Base-by-base conservation (phyloP, 2,797 vertebrate genomes). In the Darevskia mixta region DNA sequence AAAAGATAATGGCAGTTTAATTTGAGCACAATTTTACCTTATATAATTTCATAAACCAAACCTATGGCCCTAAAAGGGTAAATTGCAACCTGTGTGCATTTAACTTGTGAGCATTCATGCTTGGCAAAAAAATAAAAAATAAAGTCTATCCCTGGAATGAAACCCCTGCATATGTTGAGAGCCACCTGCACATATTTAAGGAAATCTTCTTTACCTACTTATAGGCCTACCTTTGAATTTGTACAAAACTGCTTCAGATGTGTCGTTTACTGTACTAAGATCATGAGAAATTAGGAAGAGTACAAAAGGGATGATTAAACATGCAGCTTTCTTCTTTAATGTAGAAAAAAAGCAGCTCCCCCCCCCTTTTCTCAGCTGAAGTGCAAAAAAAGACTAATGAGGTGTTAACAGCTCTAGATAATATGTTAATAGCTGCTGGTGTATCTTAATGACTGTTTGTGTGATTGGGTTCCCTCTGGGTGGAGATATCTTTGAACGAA, bases 331-430 rank as follows among this genome's bases (percentile, higher is more conserved):
- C 27, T 45, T 77, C 58, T 29, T 77, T 23, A 41, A n/a, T 29
- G 27, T 3, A 64, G 71, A 61, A 76, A 61, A 25, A 61, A 41
- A 43, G 15, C 29, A 11, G 27, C 17, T 43, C 71, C 27, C 25
- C 9, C 73, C 8, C 66, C 32, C 18, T 8, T 61, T 64, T 81
- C 49, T 27, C 18, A 77, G 43, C 3, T 77, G n/a, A 83, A 87
- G 61, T 69, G 45, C 75, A 87, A 87, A 83, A 49, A 69, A 49
- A 78, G 41, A 69, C 81, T 83, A 87, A 67, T 83, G 61, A 82
- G 32, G 43, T 82, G 43, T 87, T 82, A 87, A 77, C 83, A 49
- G 69, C 18, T 45, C 67, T 66, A 49, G n/a, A 45, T 81, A 71
- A 10, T 25, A 78, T n/a, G 66, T 66, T 85, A 85, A 81, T 76